Evolutionary conservation across 2,113 vertebrate species (phyloP), one percentile per base, ranked within the genome.

Genomic region (Tenebrosternarchus preto): DNA sequence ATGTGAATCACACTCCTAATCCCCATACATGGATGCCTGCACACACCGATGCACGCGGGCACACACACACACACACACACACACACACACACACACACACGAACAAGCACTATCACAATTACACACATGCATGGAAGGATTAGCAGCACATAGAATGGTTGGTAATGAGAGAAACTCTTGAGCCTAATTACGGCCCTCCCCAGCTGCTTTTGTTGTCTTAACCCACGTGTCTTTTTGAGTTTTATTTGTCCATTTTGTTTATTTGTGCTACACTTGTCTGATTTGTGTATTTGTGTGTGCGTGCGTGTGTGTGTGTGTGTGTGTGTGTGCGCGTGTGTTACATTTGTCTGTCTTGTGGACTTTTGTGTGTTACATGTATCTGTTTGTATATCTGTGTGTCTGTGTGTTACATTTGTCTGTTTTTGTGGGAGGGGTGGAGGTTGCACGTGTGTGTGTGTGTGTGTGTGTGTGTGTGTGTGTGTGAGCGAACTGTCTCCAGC

Each of bases 131-230:
- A 24, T n/a, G 31, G 43, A 46, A 60, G 80, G 73, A 86, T 76
- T 74, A 86, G 59, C 73, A 78, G 59, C 29, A 76, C 69, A 69
- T 70, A 56, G 78, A 82, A 84, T 9, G 17, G 68, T 33, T 17
- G 46, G 56, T 81, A 82, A 86, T 80, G 80, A 78, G 61, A 53
- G 69, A 70, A 79, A 75, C 78, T 76, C 59, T n/a, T 80, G 84
- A 78, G 84, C 72, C 72, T 85, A 77, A 87, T 79, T 84, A 81
- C 81, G 60, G 59, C 72, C 68, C 46, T 73, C 66, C 43, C 60
- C 76, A 59, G 57, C 61, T 36, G 53, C 60, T 85, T 8, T 5
- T 43, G 76, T 77, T 82, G 80, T 71, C 53, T 33, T 81, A 81
- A 83, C 82, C 69, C 60, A 31, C 61, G 64, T 53, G 36, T n/a